Evolutionary conservation across 2,797 vertebrate species (phyloP).

Genomic region (Crossoptilon crossoptilon): DNA sequence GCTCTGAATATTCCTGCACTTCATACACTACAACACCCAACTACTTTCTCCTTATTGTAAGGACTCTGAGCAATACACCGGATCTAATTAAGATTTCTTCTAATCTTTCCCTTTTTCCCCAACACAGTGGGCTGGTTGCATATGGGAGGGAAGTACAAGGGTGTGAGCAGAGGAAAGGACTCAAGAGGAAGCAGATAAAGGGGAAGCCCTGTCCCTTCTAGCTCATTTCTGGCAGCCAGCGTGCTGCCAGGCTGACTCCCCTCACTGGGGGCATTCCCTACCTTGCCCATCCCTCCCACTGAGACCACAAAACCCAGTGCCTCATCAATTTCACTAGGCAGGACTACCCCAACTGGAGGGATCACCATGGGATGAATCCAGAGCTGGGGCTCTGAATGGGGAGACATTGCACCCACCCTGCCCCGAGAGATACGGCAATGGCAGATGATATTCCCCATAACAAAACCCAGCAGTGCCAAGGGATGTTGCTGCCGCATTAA

Average conservation of each 20-base stretch:
- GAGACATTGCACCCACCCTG: neutral
- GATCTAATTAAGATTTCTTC: neutral
- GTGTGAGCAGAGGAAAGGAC: constrained; percentile 43
- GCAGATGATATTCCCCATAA: rapidly evolving
- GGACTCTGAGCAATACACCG: neutral
- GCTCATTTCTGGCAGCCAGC: neutral
- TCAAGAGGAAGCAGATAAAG: constrained; percentile 44
- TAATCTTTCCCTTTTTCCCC: neutral
- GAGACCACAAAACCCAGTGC: neutral
- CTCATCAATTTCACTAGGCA: rapidly evolving
- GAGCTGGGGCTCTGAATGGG: rapidly evolving
- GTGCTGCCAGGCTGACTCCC: neutral
- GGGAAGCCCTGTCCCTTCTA: neutral
- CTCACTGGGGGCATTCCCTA: neutral
- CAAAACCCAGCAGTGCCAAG: rapidly evolving
- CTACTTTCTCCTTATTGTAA: neutral
- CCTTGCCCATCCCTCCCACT: neutral
- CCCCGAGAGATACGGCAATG: neutral
- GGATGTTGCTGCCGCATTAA: neutral
- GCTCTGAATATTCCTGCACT: neutral
- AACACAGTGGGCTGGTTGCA: neutral
- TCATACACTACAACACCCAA: neutral
- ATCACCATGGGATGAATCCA: neutral
- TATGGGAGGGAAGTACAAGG: neutral
- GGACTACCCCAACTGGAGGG: neutral